Conservation (phyloP, 2,797 vertebrate genomes). For the Tapirus indicus region DNA sequence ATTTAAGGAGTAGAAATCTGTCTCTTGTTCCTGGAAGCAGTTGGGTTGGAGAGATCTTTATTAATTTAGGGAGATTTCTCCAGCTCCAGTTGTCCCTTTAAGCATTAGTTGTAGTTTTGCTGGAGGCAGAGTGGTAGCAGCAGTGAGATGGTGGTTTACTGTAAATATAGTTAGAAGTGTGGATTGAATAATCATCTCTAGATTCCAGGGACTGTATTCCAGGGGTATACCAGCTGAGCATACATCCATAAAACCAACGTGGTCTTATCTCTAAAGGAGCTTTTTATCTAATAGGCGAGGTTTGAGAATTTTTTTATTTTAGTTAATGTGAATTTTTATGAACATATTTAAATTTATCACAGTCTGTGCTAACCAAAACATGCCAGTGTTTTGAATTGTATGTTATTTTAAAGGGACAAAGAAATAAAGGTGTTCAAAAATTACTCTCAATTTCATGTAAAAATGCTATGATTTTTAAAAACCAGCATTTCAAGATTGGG, state of each 20-base stretch:
- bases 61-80: not conserved
- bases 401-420: constrained; percentile 85
- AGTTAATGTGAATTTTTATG: constrained; percentile 61
- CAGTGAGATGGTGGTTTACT: not conserved
- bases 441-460: constrained; percentile 73
- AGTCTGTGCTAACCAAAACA: constrained; percentile 83
- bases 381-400: constrained; percentile 76
- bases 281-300: not conserved
- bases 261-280: not conserved
- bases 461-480: constrained; percentile 76
- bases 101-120: not conserved
- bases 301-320: not conserved
- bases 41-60: not conserved
- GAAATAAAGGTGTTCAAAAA: constrained; percentile 82
- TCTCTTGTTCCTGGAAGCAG: not conserved
- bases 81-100: not conserved
- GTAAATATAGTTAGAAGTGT: not conserved
- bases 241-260: not conserved
- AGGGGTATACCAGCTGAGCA: not conserved
- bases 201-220: not conserved
- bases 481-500: constrained; percentile 27
- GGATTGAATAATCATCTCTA: not conserved
- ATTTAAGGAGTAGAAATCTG: not conserved
- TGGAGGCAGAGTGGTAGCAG: not conserved
- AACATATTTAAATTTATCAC: constrained; percentile 77